A percentile compares a stretch with the other conserved stretches of the same genome.
These are phyloP conservation scores for Stenoptilia bipunctidactyla DNA, from an alignment of 2,888 invertebrate species.

Conservation along the genomic window DNA sequence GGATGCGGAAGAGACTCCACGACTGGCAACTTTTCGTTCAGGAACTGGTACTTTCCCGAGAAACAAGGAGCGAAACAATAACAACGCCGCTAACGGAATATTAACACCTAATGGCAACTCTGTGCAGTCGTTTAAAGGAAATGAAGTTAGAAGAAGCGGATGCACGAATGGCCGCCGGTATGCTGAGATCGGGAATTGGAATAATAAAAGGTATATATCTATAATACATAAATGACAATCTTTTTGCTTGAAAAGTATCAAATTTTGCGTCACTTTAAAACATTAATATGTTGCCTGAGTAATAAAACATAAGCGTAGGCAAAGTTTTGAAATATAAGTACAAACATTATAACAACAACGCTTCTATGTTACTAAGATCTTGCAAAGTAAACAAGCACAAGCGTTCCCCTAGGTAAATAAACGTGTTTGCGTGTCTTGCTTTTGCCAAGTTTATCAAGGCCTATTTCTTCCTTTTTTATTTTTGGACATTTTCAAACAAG, in stretches of 20 bases:
- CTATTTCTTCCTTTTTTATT: constrained; percentile 45
- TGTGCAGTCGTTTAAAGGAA: constrained; percentile 59
- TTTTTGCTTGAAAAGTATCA: no score
- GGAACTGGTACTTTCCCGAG: constrained; percentile 65
- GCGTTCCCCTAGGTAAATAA: constrained; percentile 26
- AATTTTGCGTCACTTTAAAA: no score
- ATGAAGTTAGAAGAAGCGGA: constrained; percentile 66
- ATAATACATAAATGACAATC: no score
- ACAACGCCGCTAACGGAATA: constrained; percentile 54
- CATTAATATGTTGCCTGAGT: no score
- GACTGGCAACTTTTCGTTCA: constrained; percentile 60
- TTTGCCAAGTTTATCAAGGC: constrained; percentile 37
- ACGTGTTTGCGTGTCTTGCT: constrained; percentile 22
- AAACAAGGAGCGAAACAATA: constrained; percentile 63
- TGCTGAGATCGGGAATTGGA: constrained; percentile 73
- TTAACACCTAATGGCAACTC: constrained; percentile 67
- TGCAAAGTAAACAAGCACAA: constrained; percentile 19
- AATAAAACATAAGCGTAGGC: no score
- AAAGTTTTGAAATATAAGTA: no score
- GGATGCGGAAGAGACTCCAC: constrained; percentile 45
- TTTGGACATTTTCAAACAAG: constrained; percentile 63
- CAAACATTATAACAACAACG: no score
- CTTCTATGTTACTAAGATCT: no score
- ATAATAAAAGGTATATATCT: constrained; percentile 64
- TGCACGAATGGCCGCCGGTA: constrained; percentile 67